These are phyloP conservation scores for Atractosteus spatula DNA, from an alignment of 2,113 vertebrate genomes.

Conservation along the genomic window DNA sequence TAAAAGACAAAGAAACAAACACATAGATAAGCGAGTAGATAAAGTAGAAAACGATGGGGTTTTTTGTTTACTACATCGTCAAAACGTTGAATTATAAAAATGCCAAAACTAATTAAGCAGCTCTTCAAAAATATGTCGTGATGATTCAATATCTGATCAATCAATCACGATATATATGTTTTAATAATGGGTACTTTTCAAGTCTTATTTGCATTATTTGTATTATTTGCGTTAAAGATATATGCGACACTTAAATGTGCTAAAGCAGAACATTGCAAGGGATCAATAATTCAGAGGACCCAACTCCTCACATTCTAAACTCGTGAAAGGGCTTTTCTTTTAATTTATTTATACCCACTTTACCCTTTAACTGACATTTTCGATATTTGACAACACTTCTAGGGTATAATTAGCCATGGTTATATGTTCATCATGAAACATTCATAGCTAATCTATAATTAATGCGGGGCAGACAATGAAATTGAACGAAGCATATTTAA, in stretches of 20 bases:
- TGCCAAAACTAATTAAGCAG: too few relatives aligned
- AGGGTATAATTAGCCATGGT: conserved; percentile 15
- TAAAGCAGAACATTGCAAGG: background rate
- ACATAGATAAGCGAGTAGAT: too few relatives aligned
- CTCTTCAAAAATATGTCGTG: too few relatives aligned
- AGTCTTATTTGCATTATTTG: background rate
- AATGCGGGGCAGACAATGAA: conserved; percentile 8
- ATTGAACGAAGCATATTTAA: background rate
- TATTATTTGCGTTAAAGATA: background rate
- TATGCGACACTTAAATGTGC: background rate
- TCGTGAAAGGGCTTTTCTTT: background rate
- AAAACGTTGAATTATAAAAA: too few relatives aligned
- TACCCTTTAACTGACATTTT: conserved; percentile 16
- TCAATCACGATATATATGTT: too few relatives aligned
- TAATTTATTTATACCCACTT: background rate
- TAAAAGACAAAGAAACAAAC: too few relatives aligned
- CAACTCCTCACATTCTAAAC: background rate
- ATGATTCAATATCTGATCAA: too few relatives aligned
- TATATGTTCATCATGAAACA: conserved; percentile 30
- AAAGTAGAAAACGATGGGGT: too few relatives aligned
- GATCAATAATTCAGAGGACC: background rate
- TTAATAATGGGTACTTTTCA: too few relatives aligned
- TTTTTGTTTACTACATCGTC: too few relatives aligned
- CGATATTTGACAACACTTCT: conserved; percentile 4
- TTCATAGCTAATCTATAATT: conserved; percentile 28